phyloP scores from a whole-genome alignment of 2,113 vertebrate species.

The Lucifuga dentata region DNA sequence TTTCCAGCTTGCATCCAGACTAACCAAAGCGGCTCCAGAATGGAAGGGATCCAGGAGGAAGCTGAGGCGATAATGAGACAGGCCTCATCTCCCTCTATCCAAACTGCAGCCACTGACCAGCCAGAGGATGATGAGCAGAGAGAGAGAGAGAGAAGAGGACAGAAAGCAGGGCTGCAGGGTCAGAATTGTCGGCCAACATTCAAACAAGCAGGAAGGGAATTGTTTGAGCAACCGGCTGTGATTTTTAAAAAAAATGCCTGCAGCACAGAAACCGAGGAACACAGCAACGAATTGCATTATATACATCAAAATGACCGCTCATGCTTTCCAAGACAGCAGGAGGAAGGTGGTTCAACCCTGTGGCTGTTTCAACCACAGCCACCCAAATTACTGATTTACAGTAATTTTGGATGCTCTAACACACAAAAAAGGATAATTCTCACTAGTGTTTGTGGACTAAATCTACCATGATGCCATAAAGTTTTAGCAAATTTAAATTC shows the following conservation, averaged over 20 bases:
- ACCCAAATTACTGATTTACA: no score
- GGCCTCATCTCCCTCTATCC: slow-evolving; percentile 47
- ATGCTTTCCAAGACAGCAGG: slow-evolving; percentile 16
- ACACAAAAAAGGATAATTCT: no score
- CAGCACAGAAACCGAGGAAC: slow-evolving; percentile 33
- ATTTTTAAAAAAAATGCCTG: slow-evolving; percentile 47
- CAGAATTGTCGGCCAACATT: slow-evolving; percentile 48
- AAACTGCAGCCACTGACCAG: slow-evolving; percentile 38
- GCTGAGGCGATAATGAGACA: slow-evolving; percentile 73
- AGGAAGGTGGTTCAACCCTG: background rate
- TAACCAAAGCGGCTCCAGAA: slow-evolving; percentile 52
- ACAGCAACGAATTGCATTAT: slow-evolving; percentile 36
- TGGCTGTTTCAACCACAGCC: slow-evolving; percentile 2
- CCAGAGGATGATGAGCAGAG: slow-evolving; percentile 21
- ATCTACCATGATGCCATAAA: no score
- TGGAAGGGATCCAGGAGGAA: slow-evolving; percentile 72
- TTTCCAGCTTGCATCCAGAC: slow-evolving; percentile 56
- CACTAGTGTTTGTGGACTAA: no score
- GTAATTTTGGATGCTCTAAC: no score
- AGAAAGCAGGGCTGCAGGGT: slow-evolving; percentile 46
- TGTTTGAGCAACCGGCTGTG: slow-evolving; percentile 49
- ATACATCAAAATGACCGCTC: slow-evolving; percentile 12
- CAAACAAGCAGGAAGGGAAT: slow-evolving; percentile 36
- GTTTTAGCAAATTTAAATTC: no score
- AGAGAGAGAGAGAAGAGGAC: slow-evolving; percentile 14